Evolutionary conservation across 2,888 invertebrate genomes (phyloP).

Genomic region (Molorchus minor): DNA sequence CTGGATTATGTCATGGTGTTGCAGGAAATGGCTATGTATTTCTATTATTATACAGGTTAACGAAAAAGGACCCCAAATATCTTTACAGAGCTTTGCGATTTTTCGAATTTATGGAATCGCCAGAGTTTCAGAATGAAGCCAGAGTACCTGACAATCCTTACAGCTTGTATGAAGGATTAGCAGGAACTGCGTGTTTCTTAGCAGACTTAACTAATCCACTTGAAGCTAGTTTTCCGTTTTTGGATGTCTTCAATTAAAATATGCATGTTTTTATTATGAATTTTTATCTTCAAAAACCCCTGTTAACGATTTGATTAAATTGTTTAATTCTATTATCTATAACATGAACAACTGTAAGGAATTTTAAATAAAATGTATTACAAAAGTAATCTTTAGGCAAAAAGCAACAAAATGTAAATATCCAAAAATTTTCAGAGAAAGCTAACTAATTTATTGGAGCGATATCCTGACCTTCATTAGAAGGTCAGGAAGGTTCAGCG

Average conservation of each 20-base stretch:
- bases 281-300: too few species aligned
- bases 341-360: too few species aligned
- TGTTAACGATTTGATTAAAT: too few species aligned
- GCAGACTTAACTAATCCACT: conserved; percentile 78
- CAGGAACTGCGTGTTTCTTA: conserved; percentile 86
- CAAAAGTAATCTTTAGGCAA: too few species aligned
- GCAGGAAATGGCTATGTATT: conserved; percentile 86
- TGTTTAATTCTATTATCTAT: too few species aligned
- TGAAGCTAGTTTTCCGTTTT: conserved; percentile 83
- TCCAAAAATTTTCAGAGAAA: too few species aligned
- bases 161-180: conserved; percentile 86
- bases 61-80: conserved; percentile 73
- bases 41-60: conserved; percentile 77
- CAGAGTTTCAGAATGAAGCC: conserved; percentile 73
- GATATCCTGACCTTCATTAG: too few species aligned
- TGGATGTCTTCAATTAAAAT: conserved; percentile 70
- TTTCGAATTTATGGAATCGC: conserved; percentile 76
- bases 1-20: conserved; percentile 90
- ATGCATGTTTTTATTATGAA: too few species aligned
- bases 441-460: too few species aligned
- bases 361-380: too few species aligned
- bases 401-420: too few species aligned
- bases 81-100: conserved; percentile 79
- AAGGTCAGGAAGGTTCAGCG: too few species aligned
- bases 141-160: conserved; percentile 83